Percentiles rank a stretch among this genome's conserved stretches.
Conservation (phyloP, 2,113 vertebrate species). For the Vimba vimba region DNA sequence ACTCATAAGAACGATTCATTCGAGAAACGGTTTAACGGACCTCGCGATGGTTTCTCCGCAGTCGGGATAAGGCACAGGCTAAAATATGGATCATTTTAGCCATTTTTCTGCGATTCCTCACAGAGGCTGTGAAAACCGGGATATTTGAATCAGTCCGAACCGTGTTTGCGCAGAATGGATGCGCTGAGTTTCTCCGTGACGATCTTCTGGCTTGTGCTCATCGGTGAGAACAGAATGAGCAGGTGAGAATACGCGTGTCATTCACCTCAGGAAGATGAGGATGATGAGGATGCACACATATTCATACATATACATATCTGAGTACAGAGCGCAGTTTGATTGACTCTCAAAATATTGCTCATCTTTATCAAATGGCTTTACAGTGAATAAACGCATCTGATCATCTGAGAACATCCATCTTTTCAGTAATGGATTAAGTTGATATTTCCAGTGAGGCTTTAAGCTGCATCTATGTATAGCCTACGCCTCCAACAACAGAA, state of each 20-base stretch:
- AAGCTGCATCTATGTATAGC: neutral
- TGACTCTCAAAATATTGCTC: neutral
- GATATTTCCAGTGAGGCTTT: neutral
- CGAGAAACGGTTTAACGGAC: neutral
- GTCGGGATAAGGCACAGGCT: conserved; percentile 29
- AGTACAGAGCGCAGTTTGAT: neutral
- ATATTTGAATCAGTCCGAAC: conserved; percentile 46
- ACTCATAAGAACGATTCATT: neutral
- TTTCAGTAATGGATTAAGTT: neutral
- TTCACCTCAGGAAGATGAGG: neutral
- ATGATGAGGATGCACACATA: neutral
- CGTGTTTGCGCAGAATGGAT: conserved; percentile 67
- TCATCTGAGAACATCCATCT: neutral
- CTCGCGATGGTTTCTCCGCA: neutral
- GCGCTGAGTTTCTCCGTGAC: conserved; percentile 66
- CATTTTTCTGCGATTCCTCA: neutral
- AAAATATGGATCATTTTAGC: conserved; percentile 29
- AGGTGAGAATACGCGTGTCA: conserved; percentile 67
- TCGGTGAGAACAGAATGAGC: conserved; percentile 68
- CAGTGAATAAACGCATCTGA: neutral
- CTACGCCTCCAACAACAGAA: neutral
- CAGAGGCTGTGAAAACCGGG: neutral
- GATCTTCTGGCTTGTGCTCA: conserved; percentile 63
- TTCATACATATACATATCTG: neutral
- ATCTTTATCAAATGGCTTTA: neutral